phyloP scores from a whole-genome alignment of 2,113 vertebrate genomes.

The Burhinus oedicnemus region DNA sequence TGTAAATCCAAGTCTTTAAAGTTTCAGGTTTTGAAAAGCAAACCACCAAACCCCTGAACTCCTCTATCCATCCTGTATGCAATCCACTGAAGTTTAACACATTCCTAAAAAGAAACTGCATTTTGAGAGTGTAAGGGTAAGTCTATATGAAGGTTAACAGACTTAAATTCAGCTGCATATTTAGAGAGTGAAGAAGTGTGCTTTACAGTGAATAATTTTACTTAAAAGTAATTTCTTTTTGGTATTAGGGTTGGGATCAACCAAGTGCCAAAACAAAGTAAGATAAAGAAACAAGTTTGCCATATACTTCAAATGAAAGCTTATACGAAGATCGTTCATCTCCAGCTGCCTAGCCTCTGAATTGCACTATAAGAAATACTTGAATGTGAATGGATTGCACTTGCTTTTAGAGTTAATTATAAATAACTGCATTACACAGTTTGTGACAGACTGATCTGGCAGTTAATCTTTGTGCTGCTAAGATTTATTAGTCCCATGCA shows the following conservation, averaged over 20 bases:
- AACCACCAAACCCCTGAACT: background rate
- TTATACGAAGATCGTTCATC: background rate
- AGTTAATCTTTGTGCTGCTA: background rate
- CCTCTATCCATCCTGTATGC: background rate
- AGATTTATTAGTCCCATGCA: constrained; percentile 14
- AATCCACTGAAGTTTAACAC: background rate
- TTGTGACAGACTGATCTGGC: constrained; percentile 29
- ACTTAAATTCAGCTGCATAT: background rate
- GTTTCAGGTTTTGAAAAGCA: background rate
- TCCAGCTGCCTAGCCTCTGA: background rate
- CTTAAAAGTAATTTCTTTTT: background rate
- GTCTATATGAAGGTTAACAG: background rate
- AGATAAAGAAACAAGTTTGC: background rate
- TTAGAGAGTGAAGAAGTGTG: background rate
- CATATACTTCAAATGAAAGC: background rate
- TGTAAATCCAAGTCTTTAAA: background rate
- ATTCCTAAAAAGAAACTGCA: background rate
- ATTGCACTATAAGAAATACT: background rate
- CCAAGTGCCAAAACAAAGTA: background rate
- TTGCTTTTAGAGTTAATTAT: constrained; percentile 62
- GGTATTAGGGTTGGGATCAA: background rate
- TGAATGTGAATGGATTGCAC: background rate
- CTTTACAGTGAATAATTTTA: background rate
- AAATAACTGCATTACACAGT: constrained; percentile 28
- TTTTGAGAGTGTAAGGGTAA: background rate